phyloP scores from a whole-genome alignment of 1,140 invertebrate genomes.

The Polyergus mexicanus region DNA sequence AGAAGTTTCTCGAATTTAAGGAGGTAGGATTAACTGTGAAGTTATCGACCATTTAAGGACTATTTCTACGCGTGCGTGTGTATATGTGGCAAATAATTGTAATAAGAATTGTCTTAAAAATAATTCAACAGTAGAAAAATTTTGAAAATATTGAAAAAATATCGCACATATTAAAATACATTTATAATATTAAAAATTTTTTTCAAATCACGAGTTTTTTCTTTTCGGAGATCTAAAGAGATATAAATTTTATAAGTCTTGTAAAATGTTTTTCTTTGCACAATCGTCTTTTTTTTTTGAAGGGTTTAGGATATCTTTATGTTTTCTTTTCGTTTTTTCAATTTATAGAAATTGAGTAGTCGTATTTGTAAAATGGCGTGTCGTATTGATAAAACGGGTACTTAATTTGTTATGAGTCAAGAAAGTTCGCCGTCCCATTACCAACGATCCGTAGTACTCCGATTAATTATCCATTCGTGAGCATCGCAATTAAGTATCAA shows the following conservation, averaged over 20 bases:
- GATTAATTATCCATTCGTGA: not conserved
- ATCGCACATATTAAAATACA: not conserved
- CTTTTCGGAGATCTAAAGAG: not conserved
- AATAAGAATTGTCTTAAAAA: not conserved
- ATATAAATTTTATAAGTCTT: constrained; percentile 21
- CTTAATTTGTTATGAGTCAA: not conserved
- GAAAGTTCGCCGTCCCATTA: not conserved
- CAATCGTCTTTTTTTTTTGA: not conserved
- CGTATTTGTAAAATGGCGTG: too few relatives aligned
- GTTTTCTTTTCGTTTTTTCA: not conserved
- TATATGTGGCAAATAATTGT: not conserved
- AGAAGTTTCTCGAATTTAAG: constrained; percentile 41
- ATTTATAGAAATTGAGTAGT: not conserved
- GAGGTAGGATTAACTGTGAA: not conserved
- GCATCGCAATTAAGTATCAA: not conserved
- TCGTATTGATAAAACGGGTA: too few relatives aligned
- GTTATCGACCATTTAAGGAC: constrained; percentile 14
- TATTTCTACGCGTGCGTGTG: not conserved
- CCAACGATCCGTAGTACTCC: not conserved
- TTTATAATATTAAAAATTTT: not conserved
- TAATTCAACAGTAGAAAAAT: constrained; percentile 21
- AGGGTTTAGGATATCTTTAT: not conserved
- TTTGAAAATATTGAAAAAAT: not conserved
- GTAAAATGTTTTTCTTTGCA: not conserved
- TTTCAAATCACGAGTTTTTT: not conserved